Evolutionary conservation across 2,888 invertebrate species (phyloP).

Genomic region (Athalia circularis): DNA sequence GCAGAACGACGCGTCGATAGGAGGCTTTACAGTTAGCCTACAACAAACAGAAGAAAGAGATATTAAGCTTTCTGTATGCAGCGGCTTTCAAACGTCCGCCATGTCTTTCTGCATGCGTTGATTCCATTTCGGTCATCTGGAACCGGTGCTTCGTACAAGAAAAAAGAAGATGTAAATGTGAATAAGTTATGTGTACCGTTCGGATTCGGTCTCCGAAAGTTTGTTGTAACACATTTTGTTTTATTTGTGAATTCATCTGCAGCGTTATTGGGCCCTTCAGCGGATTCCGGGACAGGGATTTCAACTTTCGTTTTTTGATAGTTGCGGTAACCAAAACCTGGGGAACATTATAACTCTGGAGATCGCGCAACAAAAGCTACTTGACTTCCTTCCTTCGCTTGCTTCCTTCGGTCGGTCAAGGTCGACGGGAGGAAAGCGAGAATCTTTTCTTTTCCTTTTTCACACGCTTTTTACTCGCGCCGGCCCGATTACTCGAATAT

Average conservation of each 20-base stretch:
- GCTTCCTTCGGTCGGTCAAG: constrained; percentile 41
- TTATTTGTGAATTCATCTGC: background rate
- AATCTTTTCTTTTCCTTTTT: constrained; percentile 40
- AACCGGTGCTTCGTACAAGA: constrained; percentile 33
- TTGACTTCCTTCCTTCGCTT: constrained; percentile 33
- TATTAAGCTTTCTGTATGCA: constrained; percentile 1
- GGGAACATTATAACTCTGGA: constrained; percentile 5
- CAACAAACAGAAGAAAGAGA: constrained; percentile 49
- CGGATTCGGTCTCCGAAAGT: background rate
- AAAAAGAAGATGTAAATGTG: background rate
- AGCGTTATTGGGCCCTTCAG: background rate
- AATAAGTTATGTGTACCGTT: constrained; percentile 20
- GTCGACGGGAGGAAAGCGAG: constrained; percentile 45
- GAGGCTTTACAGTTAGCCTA: constrained; percentile 61
- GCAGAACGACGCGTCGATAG: constrained; percentile 8
- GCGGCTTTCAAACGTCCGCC: constrained; percentile 7
- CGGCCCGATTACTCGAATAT: constrained; percentile 41
- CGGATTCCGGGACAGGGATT: constrained; percentile 15
- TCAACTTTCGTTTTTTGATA: constrained; percentile 30
- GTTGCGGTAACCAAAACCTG: constrained; percentile 7
- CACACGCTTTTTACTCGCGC: constrained; percentile 42
- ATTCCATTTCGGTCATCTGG: constrained; percentile 18
- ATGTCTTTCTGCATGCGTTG: constrained; percentile 1
- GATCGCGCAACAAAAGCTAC: constrained; percentile 33
- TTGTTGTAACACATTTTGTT: too few species aligned